Base-by-base conservation (phyloP, 2,113 vertebrate genomes). In the Salvelinus namaycush region DNA sequence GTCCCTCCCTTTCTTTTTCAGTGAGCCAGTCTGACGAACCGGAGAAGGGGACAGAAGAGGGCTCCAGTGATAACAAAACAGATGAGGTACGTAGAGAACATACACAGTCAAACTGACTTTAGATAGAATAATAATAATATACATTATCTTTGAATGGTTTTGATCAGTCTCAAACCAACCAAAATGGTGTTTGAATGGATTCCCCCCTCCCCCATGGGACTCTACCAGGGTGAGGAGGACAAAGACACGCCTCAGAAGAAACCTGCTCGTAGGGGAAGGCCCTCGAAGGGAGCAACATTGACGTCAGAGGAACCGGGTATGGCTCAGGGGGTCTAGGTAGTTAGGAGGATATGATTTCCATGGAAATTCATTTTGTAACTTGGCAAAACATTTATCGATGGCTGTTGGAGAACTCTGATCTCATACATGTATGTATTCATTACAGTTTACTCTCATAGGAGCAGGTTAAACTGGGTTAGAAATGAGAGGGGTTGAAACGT, bases 261-360 rank as follows among this genome's bases (percentile, higher is more conserved):
- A 78, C 14, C 78, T 0, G 77, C 68, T 13, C 90, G 93, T 2
- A 88, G 92, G 62, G 92, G 93, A 60, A 83, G 92, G 22, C 86
- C 92, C 0, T 20, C 89, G 1, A 93, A 93, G 79, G 60, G 48
- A 34, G 79, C 79, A 2, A 62, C 54, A 34, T 81, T 89, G 0
- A 49, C 60, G 29, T 54, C 87, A 0, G 96, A 96, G 3, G 95
- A 96, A 39, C 83, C 91, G 16, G 97, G 96, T 97, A 93, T 29
- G 65, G 16, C 39, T 44, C 39, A 44, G 39, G 39, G 9, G 39
- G 39, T 44, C 51, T 54, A 14, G 51, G 51, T 4, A 54, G 51
- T 54, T 54, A 16, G 51, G 12, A 16, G 51, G 51, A 54, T 44
- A 44, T 44, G 39, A 44, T 44, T 9, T 44, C 39, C 39, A 44